Base-by-base conservation (phyloP, 2,888 invertebrate species). In the Leucophora obtusa region DNA sequence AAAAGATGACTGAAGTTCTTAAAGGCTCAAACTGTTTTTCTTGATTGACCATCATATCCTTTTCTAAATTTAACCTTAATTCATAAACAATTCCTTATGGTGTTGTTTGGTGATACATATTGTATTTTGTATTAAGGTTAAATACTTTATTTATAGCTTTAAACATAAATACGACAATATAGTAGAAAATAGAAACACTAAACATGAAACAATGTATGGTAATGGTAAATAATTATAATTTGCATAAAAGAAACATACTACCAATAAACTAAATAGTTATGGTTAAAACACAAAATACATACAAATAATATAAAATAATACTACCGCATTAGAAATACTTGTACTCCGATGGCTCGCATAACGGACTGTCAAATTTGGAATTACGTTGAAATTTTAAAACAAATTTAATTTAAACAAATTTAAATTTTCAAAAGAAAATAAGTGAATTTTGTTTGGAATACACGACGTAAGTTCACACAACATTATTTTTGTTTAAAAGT, bases 281-380 rank as follows among this genome's bases (percentile, higher is more conserved):
- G 56, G 58, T 58, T 17, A 10, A 33, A 58, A n/a, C 15, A 15
- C 1, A 3, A 58, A 28, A 58, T 17, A 58, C 56, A 14, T 47
- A 47, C n/a, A 47, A 47, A n/a, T 5, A 43, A 43, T 24, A 24
- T 11, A 28, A 69, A 54, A 69, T 47, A 54, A 62, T 35, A 35
- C 60, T 56, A 50, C 56, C 47, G 60, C 60, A 75, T 62, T 62
- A 56, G 24, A 62, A 68, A 62, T 50, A 38, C 4, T 47, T 21
- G 35, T 28, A 68, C 35, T 47, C 28, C 28, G 4, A 7, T 28
- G 6, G 28, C 4, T 28, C 28, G 7, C 28, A 28, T 28, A 28
- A 28, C 28, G 28, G 28, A 3, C 28, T 28, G 7, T 28, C 28
- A 6, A 28, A 7, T 7, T 28, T 1, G 28, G 28, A 28, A 28